Conservation (phyloP, 2,797 vertebrate species). For the Hydrolagus colliei region DNA sequence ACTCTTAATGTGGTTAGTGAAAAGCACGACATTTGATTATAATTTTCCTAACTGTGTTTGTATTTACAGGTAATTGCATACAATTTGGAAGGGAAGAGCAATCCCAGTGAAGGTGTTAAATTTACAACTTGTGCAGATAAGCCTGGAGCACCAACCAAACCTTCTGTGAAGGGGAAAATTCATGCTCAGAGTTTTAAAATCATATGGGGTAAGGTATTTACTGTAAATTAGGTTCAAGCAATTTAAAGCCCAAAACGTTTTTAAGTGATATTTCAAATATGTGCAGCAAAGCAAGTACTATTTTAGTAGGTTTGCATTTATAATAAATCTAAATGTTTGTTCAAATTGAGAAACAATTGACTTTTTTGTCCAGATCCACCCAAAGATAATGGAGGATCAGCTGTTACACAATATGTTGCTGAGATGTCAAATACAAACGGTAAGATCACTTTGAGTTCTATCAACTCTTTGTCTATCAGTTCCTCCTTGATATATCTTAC, state of each 20-base stretch:
- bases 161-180: conserved; percentile 76
- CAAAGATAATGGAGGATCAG: conserved; percentile 80
- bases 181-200: conserved; percentile 83
- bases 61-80: conserved; percentile 80
- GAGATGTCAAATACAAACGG: conserved; percentile 79
- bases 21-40: background rate
- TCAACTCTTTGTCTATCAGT: too few species aligned
- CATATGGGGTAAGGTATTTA: conserved; percentile 75
- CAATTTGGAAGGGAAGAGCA: conserved; percentile 93
- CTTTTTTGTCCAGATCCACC: conserved; percentile 68
- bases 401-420: conserved; percentile 77
- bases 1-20: background rate
- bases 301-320: background rate
- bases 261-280: background rate
- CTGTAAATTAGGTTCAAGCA: background rate
- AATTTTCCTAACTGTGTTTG: conserved; percentile 33
- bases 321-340: background rate
- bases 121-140: conserved; percentile 81
- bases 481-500: too few species aligned
- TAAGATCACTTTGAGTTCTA: conserved; percentile 46
- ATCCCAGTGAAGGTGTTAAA: conserved; percentile 81
- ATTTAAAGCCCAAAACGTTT: too few species aligned
- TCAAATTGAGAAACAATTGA: conserved; percentile 26
- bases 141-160: conserved; percentile 75
- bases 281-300: background rate